Base-by-base conservation (phyloP, 2,113 vertebrate genomes). In the Cinclus mexicanus region DNA sequence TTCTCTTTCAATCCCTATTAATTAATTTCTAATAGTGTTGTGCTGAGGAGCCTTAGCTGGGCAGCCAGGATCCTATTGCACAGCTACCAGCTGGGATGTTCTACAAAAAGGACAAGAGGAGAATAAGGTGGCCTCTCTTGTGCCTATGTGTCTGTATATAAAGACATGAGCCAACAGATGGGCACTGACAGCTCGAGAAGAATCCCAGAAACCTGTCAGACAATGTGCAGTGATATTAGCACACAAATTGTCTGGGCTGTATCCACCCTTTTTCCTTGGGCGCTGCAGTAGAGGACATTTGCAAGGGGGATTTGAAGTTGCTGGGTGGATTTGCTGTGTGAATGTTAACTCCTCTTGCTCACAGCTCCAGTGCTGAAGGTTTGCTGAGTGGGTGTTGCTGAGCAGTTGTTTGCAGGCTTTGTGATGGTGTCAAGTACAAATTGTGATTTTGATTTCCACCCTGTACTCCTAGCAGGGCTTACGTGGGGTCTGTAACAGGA, bases 111-210 rank as follows among this genome's bases (percentile, higher is more conserved):
- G 82, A 8, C 50, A 17, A 75, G 41, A 9, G 44, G 79, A 50
- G 31, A 79, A 7, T 75, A 9, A 82, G n/a, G 67, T 26, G 46
- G 28, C 85, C 14, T 55, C 67, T 52, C 64, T 85, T 61, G 16
- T 76, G 78, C 57, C 67, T 95, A 5, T 61, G 46, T 67, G 47
- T 74, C 71, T 93, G 12, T 23, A 7, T 64, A 13, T 13, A 75
- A 47, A 79, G 61, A 75, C 13, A 4, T 1, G 37, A 93, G 60
- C 44, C 75, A 80, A 83, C 93, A 95, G 93, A 96, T 94, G 91
- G 95, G 53, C 49, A 7, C 67, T 76, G 91, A 81, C 83, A 92
- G 63, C 82, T 79, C 50, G 29, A 70, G 67, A 33, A 75, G 52
- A 74, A 12, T 57, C 72, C 46, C 82, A 72, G 55, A 57, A 65